Conservation (phyloP, 2,888 invertebrate genomes). For the Encarsia formosa region DNA sequence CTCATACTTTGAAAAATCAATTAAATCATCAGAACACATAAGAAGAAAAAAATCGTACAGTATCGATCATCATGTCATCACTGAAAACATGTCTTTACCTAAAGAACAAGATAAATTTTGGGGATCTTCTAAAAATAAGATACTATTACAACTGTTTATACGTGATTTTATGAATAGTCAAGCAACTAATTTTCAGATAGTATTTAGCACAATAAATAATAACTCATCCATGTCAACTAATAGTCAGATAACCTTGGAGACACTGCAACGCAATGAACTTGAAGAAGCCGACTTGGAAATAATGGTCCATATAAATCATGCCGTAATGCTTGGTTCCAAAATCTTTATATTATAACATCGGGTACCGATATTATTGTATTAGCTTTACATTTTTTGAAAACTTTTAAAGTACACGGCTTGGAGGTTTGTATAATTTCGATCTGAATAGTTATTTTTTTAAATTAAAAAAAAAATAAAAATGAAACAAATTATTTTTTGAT, state of each 20-base stretch:
- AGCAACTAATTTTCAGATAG: neutral
- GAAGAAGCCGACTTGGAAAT: slow-evolving; percentile 17
- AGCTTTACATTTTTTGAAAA: slow-evolving; percentile 7
- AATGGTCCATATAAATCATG: slow-evolving; percentile 8
- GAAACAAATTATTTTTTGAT: neutral
- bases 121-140: neutral
- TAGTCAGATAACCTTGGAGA: neutral
- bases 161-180: neutral
- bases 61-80: neutral
- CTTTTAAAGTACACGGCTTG: slow-evolving; percentile 4
- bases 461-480: neutral
- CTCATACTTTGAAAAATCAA: neutral
- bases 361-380: slow-evolving; percentile 15
- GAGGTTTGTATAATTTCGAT: neutral
- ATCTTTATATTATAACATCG: slow-evolving; percentile 8
- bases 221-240: neutral
- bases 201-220: neutral
- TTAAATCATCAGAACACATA: slow-evolving; percentile 1
- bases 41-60: neutral
- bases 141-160: neutral
- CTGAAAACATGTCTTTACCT: neutral
- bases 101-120: slow-evolving; percentile 4
- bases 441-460: neutral
- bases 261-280: slow-evolving; percentile 7
- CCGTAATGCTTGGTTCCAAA: neutral